These are phyloP conservation scores for Carterocephalus palaemon DNA, from an alignment of 2,888 invertebrate species.

Conservation along the genomic window DNA sequence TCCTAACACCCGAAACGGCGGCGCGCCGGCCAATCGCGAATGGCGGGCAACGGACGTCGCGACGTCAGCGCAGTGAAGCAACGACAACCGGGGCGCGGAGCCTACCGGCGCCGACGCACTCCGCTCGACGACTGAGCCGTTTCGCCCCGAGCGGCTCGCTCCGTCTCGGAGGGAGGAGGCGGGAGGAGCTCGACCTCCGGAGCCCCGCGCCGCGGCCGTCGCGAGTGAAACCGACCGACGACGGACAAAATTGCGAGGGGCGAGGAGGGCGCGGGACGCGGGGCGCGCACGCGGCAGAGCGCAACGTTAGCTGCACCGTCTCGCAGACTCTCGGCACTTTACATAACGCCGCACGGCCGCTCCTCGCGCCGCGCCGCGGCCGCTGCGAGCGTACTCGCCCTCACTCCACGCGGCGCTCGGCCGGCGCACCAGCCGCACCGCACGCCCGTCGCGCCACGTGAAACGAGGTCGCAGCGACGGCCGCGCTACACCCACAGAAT, in stretches of 20 bases:
- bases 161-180: constrained; percentile 55
- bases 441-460: constrained; percentile 27
- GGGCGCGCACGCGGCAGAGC: constrained; percentile 70
- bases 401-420: constrained; percentile 65
- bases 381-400: constrained; percentile 47
- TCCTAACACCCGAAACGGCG: constrained; percentile 55
- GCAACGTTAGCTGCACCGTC: constrained; percentile 70
- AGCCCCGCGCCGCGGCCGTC: constrained; percentile 54
- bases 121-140: constrained; percentile 71
- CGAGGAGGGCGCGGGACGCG: constrained; percentile 34
- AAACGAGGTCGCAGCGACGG: constrained; percentile 66
- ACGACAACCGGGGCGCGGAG: constrained; percentile 35
- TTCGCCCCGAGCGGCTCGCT: constrained; percentile 34
- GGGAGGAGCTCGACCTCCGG: constrained; percentile 70
- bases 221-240: constrained; percentile 58
- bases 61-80: constrained; percentile 31
- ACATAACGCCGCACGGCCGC: constrained; percentile 64
- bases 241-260: constrained; percentile 58
- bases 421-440: constrained; percentile 41
- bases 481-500: constrained; percentile 64
- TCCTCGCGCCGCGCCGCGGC: constrained; percentile 41
- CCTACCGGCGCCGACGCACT: constrained; percentile 67
- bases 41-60: constrained; percentile 25
- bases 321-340: constrained; percentile 48
- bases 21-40: constrained; percentile 34